A percentile compares a stretch with the other conserved stretches of the same genome.
Evolutionary conservation across 1,140 invertebrate genomes (phyloP).

Genomic region (Andrena cerasifolii): DNA sequence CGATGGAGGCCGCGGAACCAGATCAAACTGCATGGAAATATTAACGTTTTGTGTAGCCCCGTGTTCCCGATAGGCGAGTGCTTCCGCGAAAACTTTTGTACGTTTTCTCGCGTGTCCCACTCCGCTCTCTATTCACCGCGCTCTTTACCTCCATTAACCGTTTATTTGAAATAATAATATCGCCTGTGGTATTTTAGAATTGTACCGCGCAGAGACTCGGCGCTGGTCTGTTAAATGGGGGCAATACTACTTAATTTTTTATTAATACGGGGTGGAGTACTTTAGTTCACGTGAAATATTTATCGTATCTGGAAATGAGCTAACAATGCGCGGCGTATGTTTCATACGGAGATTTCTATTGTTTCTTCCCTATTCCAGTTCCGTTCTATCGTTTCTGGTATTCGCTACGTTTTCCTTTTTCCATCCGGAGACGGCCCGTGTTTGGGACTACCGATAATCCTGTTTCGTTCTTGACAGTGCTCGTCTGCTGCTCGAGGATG

Average conservation of each 20-base stretch:
- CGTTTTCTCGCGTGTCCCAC: neutral
- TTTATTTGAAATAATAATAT: neutral
- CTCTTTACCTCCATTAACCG: neutral
- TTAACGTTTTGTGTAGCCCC: conserved; percentile 1
- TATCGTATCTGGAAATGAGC: no score
- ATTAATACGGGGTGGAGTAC: no score
- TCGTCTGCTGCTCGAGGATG: neutral
- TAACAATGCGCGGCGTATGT: neutral
- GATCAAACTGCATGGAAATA: conserved; percentile 41
- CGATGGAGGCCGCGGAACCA: conserved; percentile 15
- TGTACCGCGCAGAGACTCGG: neutral
- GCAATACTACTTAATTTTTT: neutral
- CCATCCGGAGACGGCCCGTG: conserved; percentile 7
- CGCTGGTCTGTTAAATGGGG: no score
- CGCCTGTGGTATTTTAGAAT: neutral
- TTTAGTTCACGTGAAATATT: no score
- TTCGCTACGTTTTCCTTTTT: conserved; percentile 14
- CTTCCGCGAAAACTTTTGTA: neutral
- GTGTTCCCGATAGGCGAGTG: conserved; percentile 10
- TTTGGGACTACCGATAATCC: conserved; percentile 10
- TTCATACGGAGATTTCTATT: neutral
- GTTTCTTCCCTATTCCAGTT: no score
- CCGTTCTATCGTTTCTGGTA: conserved; percentile 10
- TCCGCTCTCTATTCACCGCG: neutral
- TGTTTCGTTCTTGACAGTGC: neutral